Evolutionary conservation across 2,797 vertebrate species (phyloP), one percentile per base, ranked within the genome.

Genomic region (Etheostoma perlongum): DNA sequence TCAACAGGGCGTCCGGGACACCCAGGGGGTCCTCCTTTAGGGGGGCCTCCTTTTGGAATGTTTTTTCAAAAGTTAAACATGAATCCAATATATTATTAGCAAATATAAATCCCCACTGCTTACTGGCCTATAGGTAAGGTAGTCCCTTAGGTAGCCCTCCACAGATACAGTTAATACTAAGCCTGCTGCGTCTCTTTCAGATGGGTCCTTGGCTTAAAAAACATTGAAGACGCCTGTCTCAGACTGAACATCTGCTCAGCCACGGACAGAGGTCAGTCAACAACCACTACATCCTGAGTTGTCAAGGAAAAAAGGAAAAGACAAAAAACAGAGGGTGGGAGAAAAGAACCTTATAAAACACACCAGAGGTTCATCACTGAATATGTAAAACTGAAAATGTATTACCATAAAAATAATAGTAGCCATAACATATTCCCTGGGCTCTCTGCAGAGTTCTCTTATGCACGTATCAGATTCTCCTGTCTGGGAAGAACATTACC

Each of bases 241-340:
- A 68, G 65, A 72, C 25, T 18, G 59, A 81, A 85, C 80, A 89
- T 88, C 63, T 90, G 84, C 67, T 67, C 67, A 49, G 78, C 23
- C n/a, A 36, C 67, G 59, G 76, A 79, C 25, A 53, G 18, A 74
- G 23, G 77, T 55, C 77, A 74, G 57, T 53, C 33, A 52, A 47
- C 44, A 64, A 80, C 53, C 4, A 48, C 42, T 70, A 36, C 44
- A 71, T 67, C 63, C 62, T 67, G 67, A 53, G 51, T 67, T 78
- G 30, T 54, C 54, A 51, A 66, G 53, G 33, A 36, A 44, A 55
- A 46, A 23, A n/a, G 21, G 13, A 30, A 53, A 52, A 63, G 14
- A 46, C n/a, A 16, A 15, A 44, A 69, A 72, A 47, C 7, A 23
- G 8, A 73, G 42, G 21, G 36, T 64, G 6, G 19, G 23, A 54